phyloP scores from a whole-genome alignment of 2,797 vertebrate genomes.

The Propithecus perrieri region DNA sequence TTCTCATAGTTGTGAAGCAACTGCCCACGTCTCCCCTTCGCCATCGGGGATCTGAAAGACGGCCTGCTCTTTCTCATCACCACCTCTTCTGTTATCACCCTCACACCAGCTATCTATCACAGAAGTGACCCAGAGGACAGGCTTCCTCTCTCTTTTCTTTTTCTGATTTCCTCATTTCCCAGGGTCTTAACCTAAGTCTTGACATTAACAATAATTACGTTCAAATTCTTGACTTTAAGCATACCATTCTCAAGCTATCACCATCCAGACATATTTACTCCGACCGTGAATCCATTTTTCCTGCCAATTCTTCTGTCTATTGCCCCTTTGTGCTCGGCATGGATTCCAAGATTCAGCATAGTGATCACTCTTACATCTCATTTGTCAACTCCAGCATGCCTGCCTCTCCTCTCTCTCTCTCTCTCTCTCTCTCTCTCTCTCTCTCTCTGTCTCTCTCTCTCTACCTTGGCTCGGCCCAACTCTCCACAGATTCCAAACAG shows the following conservation, averaged over 20 bases:
- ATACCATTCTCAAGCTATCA: not conserved
- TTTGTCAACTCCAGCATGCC: not conserved
- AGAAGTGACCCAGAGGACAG: not conserved
- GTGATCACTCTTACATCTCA: too few relatives aligned
- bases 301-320: not conserved
- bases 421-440: too few relatives aligned
- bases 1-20: not conserved
- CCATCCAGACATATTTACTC: not conserved
- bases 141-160: not conserved
- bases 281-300: not conserved
- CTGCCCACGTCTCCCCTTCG: not conserved
- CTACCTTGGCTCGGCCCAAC: too few relatives aligned
- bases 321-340: too few relatives aligned
- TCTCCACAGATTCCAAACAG: not conserved
- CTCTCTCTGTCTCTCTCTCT: too few relatives aligned
- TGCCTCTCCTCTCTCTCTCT: too few relatives aligned
- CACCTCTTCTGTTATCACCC: not conserved
- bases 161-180: not conserved
- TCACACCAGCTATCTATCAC: not conserved
- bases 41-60: rapidly evolving
- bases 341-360: not conserved
- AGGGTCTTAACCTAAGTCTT: not conserved
- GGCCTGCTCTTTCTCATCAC: too few relatives aligned
- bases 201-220: not conserved
- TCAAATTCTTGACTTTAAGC: not conserved